phyloP scores from a whole-genome alignment of 1,140 invertebrate genomes.

The Anagrus nilaparvatae region DNA sequence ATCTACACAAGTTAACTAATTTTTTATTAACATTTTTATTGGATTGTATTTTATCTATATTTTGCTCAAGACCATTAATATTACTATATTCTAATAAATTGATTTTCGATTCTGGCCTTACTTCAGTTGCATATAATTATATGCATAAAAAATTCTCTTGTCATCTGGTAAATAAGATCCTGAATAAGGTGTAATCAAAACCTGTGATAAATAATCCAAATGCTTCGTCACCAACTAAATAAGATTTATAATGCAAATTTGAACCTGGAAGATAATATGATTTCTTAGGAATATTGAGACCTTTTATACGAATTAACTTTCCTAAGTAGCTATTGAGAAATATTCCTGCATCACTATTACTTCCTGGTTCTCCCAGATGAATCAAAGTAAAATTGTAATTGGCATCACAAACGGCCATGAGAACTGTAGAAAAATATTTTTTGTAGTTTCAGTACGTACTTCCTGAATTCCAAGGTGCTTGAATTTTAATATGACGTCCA shows the following conservation, averaged over 20 bases:
- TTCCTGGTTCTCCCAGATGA: slow-evolving; percentile 36
- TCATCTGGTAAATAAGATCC: slow-evolving; percentile 21
- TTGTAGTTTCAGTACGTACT: slow-evolving; percentile 39
- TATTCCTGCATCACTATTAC: slow-evolving; percentile 20
- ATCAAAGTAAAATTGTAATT: slow-evolving; percentile 33
- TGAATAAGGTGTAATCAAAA: slow-evolving; percentile 40
- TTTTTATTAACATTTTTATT: too few relatives aligned
- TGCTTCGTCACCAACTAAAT: slow-evolving; percentile 40
- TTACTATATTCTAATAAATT: too few relatives aligned
- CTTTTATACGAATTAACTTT: too few relatives aligned
- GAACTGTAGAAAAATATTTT: slow-evolving; percentile 30
- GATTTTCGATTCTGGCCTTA: too few relatives aligned
- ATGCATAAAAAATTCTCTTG: slow-evolving; percentile 37
- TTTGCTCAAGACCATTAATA: too few relatives aligned
- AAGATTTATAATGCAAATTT: too few relatives aligned
- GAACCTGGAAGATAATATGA: too few relatives aligned
- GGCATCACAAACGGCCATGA: slow-evolving; percentile 34
- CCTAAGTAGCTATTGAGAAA: too few relatives aligned
- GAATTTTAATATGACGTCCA: slow-evolving; percentile 35
- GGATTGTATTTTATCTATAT: too few relatives aligned
- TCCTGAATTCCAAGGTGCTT: slow-evolving; percentile 26
- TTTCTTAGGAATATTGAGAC: too few relatives aligned
- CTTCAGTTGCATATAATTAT: too few relatives aligned
- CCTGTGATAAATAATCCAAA: slow-evolving; percentile 34
- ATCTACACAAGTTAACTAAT: too few relatives aligned